Conservation (phyloP, 2,888 invertebrate genomes). For the Acronicta psi region DNA sequence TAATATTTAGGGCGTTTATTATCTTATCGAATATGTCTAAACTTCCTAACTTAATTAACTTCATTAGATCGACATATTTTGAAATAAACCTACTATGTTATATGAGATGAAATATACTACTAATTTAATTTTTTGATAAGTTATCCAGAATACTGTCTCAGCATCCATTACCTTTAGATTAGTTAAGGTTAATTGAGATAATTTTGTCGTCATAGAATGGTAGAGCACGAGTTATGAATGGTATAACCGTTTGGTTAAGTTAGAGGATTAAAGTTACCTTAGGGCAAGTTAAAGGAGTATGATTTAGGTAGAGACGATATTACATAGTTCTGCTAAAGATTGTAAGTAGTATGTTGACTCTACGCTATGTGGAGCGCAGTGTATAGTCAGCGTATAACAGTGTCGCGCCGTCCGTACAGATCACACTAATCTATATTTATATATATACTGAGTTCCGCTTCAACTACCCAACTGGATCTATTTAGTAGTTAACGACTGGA, state of each 20-base stretch:
- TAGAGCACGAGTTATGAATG: slow-evolving; percentile 66
- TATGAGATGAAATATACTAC: slow-evolving; percentile 54
- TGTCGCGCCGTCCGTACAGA: slow-evolving; percentile 79
- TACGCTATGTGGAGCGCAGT: slow-evolving; percentile 44
- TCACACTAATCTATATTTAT: too few species aligned
- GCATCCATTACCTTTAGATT: slow-evolving; percentile 52
- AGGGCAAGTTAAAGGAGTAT: slow-evolving; percentile 64
- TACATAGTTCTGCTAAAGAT: slow-evolving; percentile 72
- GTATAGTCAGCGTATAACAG: slow-evolving; percentile 47
- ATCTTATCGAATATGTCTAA: slow-evolving; percentile 43
- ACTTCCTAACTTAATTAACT: slow-evolving; percentile 49
- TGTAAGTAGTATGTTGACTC: slow-evolving; percentile 61
- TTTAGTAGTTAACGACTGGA: slow-evolving; percentile 41
- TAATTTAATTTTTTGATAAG: slow-evolving; percentile 78
- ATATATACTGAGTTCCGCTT: slow-evolving; percentile 44
- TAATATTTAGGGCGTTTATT: slow-evolving; percentile 40
- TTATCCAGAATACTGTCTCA: slow-evolving; percentile 87
- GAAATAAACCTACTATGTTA: slow-evolving; percentile 49
- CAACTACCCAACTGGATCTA: slow-evolving; percentile 38
- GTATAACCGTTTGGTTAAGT: slow-evolving; percentile 78
- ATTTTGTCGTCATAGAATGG: slow-evolving; percentile 67
- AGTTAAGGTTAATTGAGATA: slow-evolving; percentile 71
- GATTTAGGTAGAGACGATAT: slow-evolving; percentile 69
- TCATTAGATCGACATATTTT: slow-evolving; percentile 56
- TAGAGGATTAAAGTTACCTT: slow-evolving; percentile 74